Conservation (phyloP, 2,797 vertebrate genomes). For the Eulemur mongoz region DNA sequence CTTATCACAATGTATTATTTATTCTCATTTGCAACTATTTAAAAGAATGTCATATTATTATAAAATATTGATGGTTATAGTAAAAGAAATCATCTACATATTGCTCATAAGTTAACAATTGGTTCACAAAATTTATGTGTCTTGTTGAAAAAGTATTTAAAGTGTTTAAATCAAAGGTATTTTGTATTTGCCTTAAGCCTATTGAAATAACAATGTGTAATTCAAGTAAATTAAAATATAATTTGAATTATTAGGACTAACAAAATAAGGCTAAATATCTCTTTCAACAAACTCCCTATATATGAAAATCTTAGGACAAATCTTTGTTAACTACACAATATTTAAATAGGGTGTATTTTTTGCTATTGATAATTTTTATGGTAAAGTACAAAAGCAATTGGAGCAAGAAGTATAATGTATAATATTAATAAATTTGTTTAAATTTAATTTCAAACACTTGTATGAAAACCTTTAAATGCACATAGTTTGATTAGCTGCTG, state of each 20-base stretch:
- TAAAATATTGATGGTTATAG: background rate
- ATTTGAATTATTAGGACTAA: slow-evolving; percentile 54
- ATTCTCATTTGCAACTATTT: slow-evolving; percentile 16
- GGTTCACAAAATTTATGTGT: slow-evolving; percentile 39
- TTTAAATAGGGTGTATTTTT: background rate
- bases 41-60: background rate
- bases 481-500: background rate
- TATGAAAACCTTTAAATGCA: background rate
- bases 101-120: slow-evolving; percentile 68
- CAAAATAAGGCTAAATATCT: background rate
- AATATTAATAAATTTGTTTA: background rate
- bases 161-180: slow-evolving; percentile 39
- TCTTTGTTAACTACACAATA: background rate
- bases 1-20: slow-evolving; percentile 71
- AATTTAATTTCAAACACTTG: background rate
- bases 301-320: background rate
- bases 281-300: background rate
- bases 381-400: background rate
- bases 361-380: background rate
- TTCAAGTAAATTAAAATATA: slow-evolving; percentile 69
- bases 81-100: background rate
- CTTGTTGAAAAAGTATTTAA: slow-evolving; percentile 55
- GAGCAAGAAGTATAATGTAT: background rate
- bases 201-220: slow-evolving; percentile 78
- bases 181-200: slow-evolving; percentile 36